These are phyloP conservation scores for Thumatha senex DNA, from an alignment of 2,888 invertebrate species.

Conservation along the genomic window DNA sequence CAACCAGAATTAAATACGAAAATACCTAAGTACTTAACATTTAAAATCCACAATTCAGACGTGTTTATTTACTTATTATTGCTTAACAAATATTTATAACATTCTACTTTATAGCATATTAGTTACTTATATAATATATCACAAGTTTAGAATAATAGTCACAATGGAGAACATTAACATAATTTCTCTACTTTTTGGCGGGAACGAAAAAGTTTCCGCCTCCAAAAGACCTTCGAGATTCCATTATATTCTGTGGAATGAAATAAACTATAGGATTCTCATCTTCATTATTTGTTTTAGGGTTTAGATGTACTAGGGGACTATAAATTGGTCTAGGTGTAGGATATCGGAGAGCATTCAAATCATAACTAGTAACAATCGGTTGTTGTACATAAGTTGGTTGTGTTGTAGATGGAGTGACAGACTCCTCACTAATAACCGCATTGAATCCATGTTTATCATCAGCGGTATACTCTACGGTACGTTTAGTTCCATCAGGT, in stretches of 20 bases:
- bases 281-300: slow-evolving; percentile 22
- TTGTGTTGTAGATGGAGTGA: slow-evolving; percentile 22
- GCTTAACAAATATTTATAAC: too few relatives aligned
- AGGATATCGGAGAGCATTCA: slow-evolving; percentile 18
- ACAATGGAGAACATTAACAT: not conserved
- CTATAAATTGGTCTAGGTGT: slow-evolving; percentile 25
- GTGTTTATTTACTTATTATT: too few relatives aligned
- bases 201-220: slow-evolving; percentile 63
- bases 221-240: slow-evolving; percentile 29
- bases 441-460: slow-evolving; percentile 80
- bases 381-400: not conserved
- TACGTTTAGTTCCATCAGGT: slow-evolving; percentile 72
- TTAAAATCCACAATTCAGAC: too few relatives aligned
- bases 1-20: too few relatives aligned
- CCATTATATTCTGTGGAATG: slow-evolving; percentile 54
- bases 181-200: slow-evolving; percentile 27
- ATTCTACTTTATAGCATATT: slow-evolving; percentile 9
- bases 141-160: slow-evolving; percentile 20
- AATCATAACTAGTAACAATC: slow-evolving; percentile 10
- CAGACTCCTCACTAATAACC: slow-evolving; percentile 71
- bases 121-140: slow-evolving; percentile 31
- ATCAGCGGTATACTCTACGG: slow-evolving; percentile 78
- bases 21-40: too few relatives aligned
- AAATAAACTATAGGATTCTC: slow-evolving; percentile 45
- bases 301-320: slow-evolving; percentile 21